These are phyloP conservation scores for Halocynthia aurantium DNA, from an alignment of 23 tunicate species.

Conservation along the genomic window DNA sequence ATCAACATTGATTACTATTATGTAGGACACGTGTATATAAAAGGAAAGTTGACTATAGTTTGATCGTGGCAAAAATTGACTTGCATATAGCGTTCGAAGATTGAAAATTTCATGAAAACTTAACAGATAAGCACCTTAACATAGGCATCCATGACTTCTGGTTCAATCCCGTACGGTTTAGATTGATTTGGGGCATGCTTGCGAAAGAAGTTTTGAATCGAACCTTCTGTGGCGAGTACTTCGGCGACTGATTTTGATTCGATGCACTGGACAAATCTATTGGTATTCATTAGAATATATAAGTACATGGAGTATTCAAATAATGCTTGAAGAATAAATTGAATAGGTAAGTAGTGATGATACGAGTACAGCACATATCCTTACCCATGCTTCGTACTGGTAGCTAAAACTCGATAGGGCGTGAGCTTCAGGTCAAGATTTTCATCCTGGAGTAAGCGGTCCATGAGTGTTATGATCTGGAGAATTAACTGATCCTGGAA, in stretches of 20 bases:
- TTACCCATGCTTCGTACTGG: slow-evolving; percentile 86
- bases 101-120: background rate
- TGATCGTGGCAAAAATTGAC: too few relatives aligned
- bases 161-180: slow-evolving; percentile 73
- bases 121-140: slow-evolving; percentile 40
- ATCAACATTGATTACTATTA: too few relatives aligned
- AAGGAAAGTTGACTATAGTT: too few relatives aligned
- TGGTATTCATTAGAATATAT: background rate
- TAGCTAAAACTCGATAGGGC: slow-evolving; percentile 91
- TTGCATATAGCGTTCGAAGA: too few relatives aligned
- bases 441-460: slow-evolving; percentile 83
- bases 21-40: too few relatives aligned
- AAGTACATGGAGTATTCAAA: background rate
- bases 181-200: slow-evolving; percentile 58
- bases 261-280: slow-evolving; percentile 67
- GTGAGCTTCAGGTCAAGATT: slow-evolving; percentile 91
- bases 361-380: background rate
- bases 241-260: slow-evolving; percentile 80
- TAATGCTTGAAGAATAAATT: background rate
- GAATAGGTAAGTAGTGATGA: too few relatives aligned
- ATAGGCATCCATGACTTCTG: slow-evolving; percentile 78
- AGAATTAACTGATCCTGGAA: slow-evolving; percentile 88
- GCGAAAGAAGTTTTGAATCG: slow-evolving; percentile 78
- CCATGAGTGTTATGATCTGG: slow-evolving; percentile 95
- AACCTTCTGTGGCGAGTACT: slow-evolving; percentile 58